A percentile compares a stretch with the other conserved stretches of the same genome.
Evolutionary conservation across 2,888 invertebrate genomes (phyloP).

Genomic region (Sturmia bella): DNA sequence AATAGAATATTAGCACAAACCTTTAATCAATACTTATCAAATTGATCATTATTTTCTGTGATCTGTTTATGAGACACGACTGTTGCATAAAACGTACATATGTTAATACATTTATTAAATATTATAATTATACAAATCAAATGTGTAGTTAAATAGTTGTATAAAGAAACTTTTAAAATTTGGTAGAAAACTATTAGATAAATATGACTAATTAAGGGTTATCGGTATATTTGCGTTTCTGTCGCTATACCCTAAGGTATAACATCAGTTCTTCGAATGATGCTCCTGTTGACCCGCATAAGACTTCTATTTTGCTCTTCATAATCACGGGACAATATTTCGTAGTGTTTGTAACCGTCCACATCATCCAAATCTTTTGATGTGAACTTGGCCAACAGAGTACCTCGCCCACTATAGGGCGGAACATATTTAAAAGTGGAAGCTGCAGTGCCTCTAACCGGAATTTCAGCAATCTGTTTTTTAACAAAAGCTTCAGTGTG

Average conservation of each 20-base stretch:
- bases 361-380: conserved; percentile 94
- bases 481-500: background rate
- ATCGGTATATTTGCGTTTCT: no score
- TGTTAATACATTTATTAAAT: no score
- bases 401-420: conserved; percentile 89
- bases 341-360: conserved; percentile 91
- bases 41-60: no score
- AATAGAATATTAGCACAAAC: no score
- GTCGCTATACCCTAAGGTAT: conserved; percentile 73
- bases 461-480: conserved; percentile 80
- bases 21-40: no score
- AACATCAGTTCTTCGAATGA: conserved; percentile 79
- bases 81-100: no score
- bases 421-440: conserved; percentile 90
- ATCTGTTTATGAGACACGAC: no score
- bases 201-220: no score
- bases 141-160: no score
- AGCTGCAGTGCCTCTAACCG: conserved; percentile 87
- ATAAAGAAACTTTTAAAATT: no score
- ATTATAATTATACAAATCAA: no score
- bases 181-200: no score
- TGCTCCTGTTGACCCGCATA: conserved; percentile 74
- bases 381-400: conserved; percentile 92
- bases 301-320: conserved; percentile 78
- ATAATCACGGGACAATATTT: conserved; percentile 83